Evolutionary conservation across 2,888 invertebrate species (phyloP).

Genomic region (Aplocera efformata): DNA sequence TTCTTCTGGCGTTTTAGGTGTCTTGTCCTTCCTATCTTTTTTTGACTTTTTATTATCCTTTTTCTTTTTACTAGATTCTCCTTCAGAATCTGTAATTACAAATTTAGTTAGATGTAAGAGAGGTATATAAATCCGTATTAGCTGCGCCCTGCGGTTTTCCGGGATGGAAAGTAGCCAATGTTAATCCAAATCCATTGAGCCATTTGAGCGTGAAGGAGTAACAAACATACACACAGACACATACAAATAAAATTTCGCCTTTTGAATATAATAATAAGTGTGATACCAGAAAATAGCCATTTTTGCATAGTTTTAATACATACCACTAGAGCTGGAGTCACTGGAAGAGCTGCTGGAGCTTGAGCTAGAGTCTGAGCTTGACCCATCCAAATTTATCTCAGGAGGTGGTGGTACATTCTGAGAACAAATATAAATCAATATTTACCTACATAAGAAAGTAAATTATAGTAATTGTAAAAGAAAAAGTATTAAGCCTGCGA

Average conservation of each 20-base stretch:
- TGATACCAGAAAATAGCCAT: no score
- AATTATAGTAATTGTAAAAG: neutral
- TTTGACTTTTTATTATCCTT: conserved; percentile 47
- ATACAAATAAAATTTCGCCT: no score
- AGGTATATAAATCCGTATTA: no score
- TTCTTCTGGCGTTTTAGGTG: conserved; percentile 40
- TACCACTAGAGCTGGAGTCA: conserved; percentile 62
- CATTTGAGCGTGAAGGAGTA: no score
- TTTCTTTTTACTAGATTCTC: conserved; percentile 40
- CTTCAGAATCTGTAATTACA: conserved; percentile 49
- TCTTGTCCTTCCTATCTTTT: conserved; percentile 43
- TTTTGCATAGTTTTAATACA: conserved; percentile 16
- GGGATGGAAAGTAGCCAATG: no score
- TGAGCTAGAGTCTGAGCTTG: conserved; percentile 60
- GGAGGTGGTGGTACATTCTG: conserved; percentile 66
- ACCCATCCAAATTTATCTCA: conserved; percentile 60
- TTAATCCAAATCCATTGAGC: no score
- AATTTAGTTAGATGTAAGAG: no score
- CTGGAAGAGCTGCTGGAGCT: conserved; percentile 59
- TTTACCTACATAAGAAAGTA: neutral
- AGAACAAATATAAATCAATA: no score
- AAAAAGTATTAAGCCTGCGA: neutral
- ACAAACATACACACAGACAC: no score
- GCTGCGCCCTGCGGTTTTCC: no score
- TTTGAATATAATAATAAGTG: no score